These are phyloP conservation scores for Pteronotus mesoamericanus DNA, from an alignment of 2,797 vertebrate species.

Conservation along the genomic window DNA sequence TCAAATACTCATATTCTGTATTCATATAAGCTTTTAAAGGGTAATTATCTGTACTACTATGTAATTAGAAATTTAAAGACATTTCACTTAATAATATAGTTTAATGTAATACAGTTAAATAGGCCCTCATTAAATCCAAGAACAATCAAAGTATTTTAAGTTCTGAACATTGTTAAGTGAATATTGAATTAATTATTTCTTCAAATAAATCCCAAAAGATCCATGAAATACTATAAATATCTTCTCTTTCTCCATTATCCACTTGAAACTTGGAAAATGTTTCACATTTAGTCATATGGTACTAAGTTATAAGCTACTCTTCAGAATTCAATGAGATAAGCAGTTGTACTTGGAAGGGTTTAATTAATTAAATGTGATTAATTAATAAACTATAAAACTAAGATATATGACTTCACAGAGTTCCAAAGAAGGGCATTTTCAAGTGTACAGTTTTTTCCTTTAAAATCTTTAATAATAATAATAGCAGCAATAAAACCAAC, in stretches of 20 bases:
- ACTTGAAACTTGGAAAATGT: slow-evolving; percentile 42
- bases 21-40: slow-evolving; percentile 44
- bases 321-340: slow-evolving; percentile 19
- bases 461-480: background rate
- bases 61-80: slow-evolving; percentile 65
- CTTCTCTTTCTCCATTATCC: slow-evolving; percentile 26
- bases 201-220: slow-evolving; percentile 59
- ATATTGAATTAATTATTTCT: slow-evolving; percentile 66
- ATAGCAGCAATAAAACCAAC: background rate
- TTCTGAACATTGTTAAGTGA: slow-evolving; percentile 65
- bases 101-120: slow-evolving; percentile 28
- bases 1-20: slow-evolving; percentile 42
- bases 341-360: background rate
- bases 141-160: slow-evolving; percentile 63
- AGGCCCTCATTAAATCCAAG: slow-evolving; percentile 60
- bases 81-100: slow-evolving; percentile 39
- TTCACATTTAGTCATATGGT: slow-evolving; percentile 8
- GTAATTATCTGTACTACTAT: slow-evolving; percentile 52
- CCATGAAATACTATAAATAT: slow-evolving; percentile 51
- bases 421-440: background rate
- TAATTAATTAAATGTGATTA: slow-evolving; percentile 19
- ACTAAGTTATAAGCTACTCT: background rate
- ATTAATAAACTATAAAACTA: background rate
- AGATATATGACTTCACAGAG: background rate
- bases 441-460: background rate